Percentiles rank a stretch among this genome's conserved stretches.
phyloP scores from a whole-genome alignment of 2,113 vertebrate genomes.

The Verasper variegatus region DNA sequence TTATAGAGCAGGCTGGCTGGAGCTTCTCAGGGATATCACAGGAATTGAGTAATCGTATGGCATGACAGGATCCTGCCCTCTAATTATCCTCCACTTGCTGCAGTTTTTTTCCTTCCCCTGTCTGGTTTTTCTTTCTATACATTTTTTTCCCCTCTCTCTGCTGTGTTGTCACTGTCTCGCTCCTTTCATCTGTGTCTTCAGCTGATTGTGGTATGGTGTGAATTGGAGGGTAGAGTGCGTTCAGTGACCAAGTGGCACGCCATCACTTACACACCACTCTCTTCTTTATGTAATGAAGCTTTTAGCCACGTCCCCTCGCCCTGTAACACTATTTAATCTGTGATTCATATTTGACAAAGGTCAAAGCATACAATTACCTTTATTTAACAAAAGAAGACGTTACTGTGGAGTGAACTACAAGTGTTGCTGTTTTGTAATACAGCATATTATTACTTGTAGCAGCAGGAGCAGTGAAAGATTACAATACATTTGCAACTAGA shows the following conservation, averaged over 20 bases:
- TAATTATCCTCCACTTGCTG: slow-evolving; percentile 75
- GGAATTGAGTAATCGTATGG: slow-evolving; percentile 76
- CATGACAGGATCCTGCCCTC: slow-evolving; percentile 77
- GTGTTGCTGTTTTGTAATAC: no score
- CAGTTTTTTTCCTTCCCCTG: slow-evolving; percentile 4
- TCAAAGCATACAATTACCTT: slow-evolving; percentile 47
- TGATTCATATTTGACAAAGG: slow-evolving; percentile 69
- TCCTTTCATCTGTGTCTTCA: slow-evolving; percentile 78
- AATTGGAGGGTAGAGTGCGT: slow-evolving; percentile 75
- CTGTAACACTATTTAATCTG: slow-evolving; percentile 24
- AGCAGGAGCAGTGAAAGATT: no score
- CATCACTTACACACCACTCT: slow-evolving; percentile 65
- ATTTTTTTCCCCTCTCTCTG: slow-evolving; percentile 37
- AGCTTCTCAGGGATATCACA: slow-evolving; percentile 77
- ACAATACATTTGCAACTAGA: no score
- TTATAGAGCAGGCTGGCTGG: slow-evolving; percentile 71
- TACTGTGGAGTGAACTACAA: no score
- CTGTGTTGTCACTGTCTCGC: slow-evolving; percentile 60
- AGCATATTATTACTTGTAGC: no score
- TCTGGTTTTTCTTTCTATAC: slow-evolving; percentile 49
- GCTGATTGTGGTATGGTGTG: slow-evolving; percentile 68
- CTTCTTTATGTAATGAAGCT: slow-evolving; percentile 64
- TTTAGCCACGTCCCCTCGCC: slow-evolving; percentile 19
- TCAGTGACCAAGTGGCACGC: slow-evolving; percentile 69
- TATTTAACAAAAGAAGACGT: not conserved